Conservation (phyloP, 2,113 vertebrate species). For the Microtus richardsoni region DNA sequence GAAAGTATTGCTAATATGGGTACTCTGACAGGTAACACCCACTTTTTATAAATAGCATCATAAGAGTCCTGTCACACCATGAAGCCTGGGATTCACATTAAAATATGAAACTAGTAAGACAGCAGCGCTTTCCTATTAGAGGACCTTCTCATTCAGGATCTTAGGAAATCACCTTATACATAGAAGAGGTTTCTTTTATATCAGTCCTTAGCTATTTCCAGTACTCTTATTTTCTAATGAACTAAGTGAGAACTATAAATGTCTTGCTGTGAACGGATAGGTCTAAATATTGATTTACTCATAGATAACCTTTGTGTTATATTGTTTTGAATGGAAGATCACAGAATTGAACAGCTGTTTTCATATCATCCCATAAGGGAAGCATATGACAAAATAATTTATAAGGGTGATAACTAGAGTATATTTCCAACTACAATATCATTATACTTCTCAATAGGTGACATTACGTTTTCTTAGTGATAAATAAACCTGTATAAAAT, state of each 20-base stretch:
- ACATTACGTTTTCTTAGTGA: background rate
- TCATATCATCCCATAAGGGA: background rate
- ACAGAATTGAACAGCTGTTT: background rate
- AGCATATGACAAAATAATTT: background rate
- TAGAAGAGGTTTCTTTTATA: background rate
- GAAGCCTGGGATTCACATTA: background rate
- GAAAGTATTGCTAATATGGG: background rate
- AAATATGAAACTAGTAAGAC: background rate
- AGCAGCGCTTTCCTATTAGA: background rate
- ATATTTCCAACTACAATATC: background rate
- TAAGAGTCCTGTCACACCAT: background rate
- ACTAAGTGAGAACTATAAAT: background rate
- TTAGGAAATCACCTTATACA: background rate
- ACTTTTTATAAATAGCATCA: background rate
- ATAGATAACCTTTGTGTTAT: background rate
- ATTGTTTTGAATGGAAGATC: background rate
- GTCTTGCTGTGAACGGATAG: fast-evolving
- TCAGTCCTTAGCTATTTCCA: background rate
- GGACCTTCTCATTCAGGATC: background rate
- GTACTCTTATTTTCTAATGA: background rate
- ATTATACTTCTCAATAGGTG: background rate
- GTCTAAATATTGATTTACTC: background rate
- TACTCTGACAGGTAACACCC: background rate
- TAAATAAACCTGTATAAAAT: background rate
- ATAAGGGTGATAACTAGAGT: background rate